Evolutionary conservation across 2,113 vertebrate species (phyloP), one percentile per base, ranked within the genome.

Genomic region (Charadrius vociferus): DNA sequence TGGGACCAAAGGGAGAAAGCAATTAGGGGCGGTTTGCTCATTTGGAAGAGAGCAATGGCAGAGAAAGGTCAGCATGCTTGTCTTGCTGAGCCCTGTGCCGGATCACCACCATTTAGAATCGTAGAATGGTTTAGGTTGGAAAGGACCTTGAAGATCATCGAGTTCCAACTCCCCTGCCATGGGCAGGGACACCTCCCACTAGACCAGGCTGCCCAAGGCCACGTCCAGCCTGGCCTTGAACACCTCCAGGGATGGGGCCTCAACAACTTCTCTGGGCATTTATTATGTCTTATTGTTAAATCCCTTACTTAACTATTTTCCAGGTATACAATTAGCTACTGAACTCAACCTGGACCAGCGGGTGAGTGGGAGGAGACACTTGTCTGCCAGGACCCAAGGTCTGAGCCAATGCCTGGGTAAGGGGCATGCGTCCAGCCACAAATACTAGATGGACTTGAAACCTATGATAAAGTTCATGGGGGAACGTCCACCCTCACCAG

Each of bases 391-490:
- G 34, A 72, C 17, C 16, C 43, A 59, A 52, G 47, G 49, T 77
- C 43, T 91, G 53, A 89, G 29, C 8, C 10, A 2, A 8, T 61
- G 63, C 34, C 39, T 73, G 24, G 26, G 26, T 29, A 74, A 52
- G 45, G 13, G 22, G 3, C 14, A 10, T 43, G 30, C 17, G 5
- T 65, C 55, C 59, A 78, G 43, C 12, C 41, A 68, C 43, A 68
- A 62, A 55, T 12, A 36, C 20, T 47, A 56, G 36, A 21, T 29
- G 32, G 47, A 43, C 53, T 55, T 62, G 24, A 62, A 67, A 12
- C 32, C 17, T 41, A 13, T 47, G 22, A 16, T 29, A 50, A 16
- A 2, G 5, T 68, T 89, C 30, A 50, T 0, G 0, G 24, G 21
- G 22, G 8, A 80, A 22, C 3, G 7, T 29, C 52, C 30, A 29